Evolutionary conservation across 2,888 invertebrate genomes (phyloP).

Genomic region (Ennomos erosarius): DNA sequence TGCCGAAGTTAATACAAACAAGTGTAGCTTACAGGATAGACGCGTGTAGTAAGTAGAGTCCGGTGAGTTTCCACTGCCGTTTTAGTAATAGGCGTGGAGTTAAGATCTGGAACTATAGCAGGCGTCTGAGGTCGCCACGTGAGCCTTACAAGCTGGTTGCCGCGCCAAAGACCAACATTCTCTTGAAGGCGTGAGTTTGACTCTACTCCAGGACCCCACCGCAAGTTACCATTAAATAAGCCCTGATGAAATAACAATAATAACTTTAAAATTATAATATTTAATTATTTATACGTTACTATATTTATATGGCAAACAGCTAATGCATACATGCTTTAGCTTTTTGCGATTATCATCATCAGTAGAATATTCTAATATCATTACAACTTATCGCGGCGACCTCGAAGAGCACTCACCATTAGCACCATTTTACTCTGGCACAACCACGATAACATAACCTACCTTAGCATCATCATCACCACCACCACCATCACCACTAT

Average conservation of each 20-base stretch:
- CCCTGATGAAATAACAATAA: conserved; percentile 60
- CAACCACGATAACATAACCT: too few relatives aligned
- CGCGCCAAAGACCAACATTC: conserved; percentile 85
- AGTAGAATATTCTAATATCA: too few relatives aligned
- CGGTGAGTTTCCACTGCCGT: conserved; percentile 54
- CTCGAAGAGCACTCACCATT: too few relatives aligned
- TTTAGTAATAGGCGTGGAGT: conserved; percentile 42
- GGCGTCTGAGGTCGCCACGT: conserved; percentile 63
- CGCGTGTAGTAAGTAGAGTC: conserved; percentile 43
- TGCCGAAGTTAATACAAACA: not conserved
- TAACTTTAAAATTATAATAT: too few relatives aligned
- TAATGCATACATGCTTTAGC: too few relatives aligned
- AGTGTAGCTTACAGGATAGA: conserved; percentile 47
- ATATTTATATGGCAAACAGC: too few relatives aligned
- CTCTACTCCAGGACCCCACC: conserved; percentile 85
- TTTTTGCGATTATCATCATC: too few relatives aligned
- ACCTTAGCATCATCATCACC: too few relatives aligned
- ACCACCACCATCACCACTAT: too few relatives aligned
- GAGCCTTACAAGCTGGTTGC: conserved; percentile 73
- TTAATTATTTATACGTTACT: too few relatives aligned
- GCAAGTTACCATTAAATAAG: conserved; percentile 75
- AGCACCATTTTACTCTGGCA: too few relatives aligned
- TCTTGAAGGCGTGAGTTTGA: conserved; percentile 68
- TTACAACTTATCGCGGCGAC: too few relatives aligned
- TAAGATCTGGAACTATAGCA: conserved; percentile 59